Evolutionary conservation across 2,113 vertebrate genomes (phyloP).

Genomic region (Eretmochelys imbricata): DNA sequence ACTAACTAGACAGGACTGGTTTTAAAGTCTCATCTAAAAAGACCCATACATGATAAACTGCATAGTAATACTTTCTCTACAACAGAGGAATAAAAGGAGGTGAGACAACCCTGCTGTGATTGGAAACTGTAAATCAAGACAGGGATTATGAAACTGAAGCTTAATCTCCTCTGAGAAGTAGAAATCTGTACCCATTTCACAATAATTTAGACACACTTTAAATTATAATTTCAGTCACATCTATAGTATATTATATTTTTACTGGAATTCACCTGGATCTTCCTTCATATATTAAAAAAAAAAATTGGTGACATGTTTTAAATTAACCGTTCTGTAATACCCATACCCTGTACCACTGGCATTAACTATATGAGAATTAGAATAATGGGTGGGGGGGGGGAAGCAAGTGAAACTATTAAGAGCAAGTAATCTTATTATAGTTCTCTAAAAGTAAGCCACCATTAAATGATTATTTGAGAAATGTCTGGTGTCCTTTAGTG

Average conservation of each 20-base stretch:
- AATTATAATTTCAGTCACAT: neutral
- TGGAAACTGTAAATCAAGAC: neutral
- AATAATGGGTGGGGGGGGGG: neutral
- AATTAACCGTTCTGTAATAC: neutral
- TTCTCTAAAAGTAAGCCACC: conserved; percentile 12
- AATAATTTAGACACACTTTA: neutral
- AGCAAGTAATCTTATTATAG: conserved; percentile 14
- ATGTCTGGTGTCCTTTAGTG: neutral
- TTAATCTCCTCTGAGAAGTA: neutral
- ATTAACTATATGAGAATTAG: conserved; percentile 23
- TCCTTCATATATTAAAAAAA: neutral
- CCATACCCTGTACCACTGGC: neutral
- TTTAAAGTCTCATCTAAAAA: neutral
- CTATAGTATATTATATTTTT: neutral
- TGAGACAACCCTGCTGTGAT: neutral
- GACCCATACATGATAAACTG: neutral
- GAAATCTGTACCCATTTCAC: neutral
- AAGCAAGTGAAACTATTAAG: neutral
- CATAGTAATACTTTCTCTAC: conserved; percentile 2
- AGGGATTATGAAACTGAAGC: neutral
- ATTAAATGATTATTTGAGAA: conserved; percentile 53
- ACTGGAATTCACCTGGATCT: neutral
- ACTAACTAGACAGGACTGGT: neutral
- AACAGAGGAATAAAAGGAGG: neutral
- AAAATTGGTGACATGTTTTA: neutral